These are phyloP conservation scores for Sternotherus odoratus DNA, from an alignment of 2,797 vertebrate genomes.

Conservation along the genomic window DNA sequence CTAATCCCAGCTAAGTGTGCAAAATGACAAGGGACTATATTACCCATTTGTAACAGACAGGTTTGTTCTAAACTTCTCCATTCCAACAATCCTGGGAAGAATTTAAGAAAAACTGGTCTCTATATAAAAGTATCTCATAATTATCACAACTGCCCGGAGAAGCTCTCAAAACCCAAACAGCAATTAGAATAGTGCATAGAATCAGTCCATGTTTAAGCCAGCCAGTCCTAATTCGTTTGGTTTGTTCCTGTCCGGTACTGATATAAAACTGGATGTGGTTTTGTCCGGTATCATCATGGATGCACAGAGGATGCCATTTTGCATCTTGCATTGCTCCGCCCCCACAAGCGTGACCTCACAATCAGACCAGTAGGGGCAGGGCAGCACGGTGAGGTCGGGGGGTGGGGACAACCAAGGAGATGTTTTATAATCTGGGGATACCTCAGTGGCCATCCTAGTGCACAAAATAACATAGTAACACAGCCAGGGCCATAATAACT, in stretches of 20 bases:
- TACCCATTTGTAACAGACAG: background rate
- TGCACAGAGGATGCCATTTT: background rate
- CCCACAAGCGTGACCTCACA: no score
- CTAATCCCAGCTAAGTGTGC: background rate
- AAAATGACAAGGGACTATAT: background rate
- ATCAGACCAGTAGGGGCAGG: background rate
- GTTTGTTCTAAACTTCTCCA: background rate
- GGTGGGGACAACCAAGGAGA: background rate
- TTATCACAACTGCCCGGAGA: background rate
- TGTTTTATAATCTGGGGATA: background rate
- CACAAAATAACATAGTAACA: constrained; percentile 3
- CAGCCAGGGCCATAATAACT: background rate
- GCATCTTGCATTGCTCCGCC: no score
- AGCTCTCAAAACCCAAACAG: background rate
- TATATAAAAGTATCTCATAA: constrained; percentile 9
- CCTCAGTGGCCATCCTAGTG: rapidly evolving
- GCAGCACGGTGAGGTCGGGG: background rate
- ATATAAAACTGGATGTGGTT: background rate
- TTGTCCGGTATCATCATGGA: background rate
- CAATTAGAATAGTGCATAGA: background rate
- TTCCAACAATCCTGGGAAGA: rapidly evolving
- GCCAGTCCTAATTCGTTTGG: background rate
- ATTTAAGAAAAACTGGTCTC: background rate
- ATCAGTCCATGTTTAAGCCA: background rate
- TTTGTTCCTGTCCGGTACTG: background rate